Evolutionary conservation across 2,888 invertebrate genomes (phyloP).

Genomic region (Drosophila paucipuncta): DNA sequence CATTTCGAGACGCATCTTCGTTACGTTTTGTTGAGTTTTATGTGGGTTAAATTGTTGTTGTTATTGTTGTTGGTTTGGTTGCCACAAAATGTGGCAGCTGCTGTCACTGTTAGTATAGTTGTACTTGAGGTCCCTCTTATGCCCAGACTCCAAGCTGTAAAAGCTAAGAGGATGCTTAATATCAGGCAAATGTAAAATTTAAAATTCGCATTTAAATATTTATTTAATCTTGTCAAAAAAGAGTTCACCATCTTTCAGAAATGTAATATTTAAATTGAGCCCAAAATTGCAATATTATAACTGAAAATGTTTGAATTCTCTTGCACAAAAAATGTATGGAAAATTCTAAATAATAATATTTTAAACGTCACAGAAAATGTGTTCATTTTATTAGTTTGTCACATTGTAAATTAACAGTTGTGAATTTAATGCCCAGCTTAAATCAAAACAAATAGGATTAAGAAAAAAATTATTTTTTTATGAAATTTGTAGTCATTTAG

Average conservation of each 20-base stretch:
- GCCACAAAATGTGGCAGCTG: conserved; percentile 33
- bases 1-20: conserved; percentile 50
- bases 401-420: not conserved
- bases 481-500: not conserved
- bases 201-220: not conserved
- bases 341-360: not conserved
- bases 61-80: conserved; percentile 31
- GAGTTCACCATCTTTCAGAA: not conserved
- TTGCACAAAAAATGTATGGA: not conserved
- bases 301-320: not conserved
- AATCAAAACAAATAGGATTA: not conserved
- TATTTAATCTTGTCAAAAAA: not conserved
- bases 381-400: not conserved
- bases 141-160: not conserved
- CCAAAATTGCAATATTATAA: not conserved
- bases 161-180: not conserved
- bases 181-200: not conserved
- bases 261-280: too few species aligned
- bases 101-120: conserved; percentile 37
- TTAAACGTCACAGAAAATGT: not conserved
- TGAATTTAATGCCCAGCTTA: not conserved
- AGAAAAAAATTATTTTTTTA: not conserved
- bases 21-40: conserved; percentile 63
- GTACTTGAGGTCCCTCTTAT: not conserved
- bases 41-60: conserved; percentile 53